A percentile compares a stretch with the other conserved stretches of the same genome.
Evolutionary conservation across 2,797 vertebrate species (phyloP).

Genomic region (Coregonus ussuriensis): DNA sequence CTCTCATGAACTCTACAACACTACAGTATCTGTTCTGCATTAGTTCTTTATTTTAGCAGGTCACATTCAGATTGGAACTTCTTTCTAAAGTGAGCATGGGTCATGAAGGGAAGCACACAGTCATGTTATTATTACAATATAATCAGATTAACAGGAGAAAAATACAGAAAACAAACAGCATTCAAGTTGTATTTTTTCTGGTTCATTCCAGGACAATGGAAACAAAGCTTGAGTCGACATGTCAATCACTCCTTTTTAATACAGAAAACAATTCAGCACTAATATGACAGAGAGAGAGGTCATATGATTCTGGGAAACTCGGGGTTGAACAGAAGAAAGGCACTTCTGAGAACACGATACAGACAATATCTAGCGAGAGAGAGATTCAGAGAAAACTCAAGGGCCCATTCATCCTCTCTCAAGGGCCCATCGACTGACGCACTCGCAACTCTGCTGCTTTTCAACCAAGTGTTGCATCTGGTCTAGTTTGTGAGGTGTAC

Average conservation of each 20-base stretch:
- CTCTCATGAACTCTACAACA: too few relatives aligned
- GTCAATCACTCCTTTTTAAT: not conserved
- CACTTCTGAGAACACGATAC: constrained; percentile 41
- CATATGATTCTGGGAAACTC: not conserved
- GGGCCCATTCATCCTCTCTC: not conserved
- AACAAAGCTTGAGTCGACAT: not conserved
- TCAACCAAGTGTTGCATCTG: too few relatives aligned
- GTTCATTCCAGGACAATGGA: not conserved
- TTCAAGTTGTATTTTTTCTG: not conserved
- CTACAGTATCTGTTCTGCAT: too few relatives aligned
- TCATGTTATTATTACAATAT: not conserved
- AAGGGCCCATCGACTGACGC: too few relatives aligned
- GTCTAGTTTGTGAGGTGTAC: too few relatives aligned
- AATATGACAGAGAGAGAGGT: constrained; percentile 21
- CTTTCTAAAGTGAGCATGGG: not conserved
- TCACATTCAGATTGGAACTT: not conserved
- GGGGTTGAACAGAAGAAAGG: constrained; percentile 31
- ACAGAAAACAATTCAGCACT: constrained; percentile 5
- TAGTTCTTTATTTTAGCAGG: constrained; percentile 40
- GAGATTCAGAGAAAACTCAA: not conserved
- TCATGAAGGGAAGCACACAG: constrained; percentile 32
- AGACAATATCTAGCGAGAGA: not conserved
- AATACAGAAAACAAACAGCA: not conserved
- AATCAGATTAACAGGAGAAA: not conserved
- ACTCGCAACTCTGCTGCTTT: too few relatives aligned